These are phyloP conservation scores for Odiellus spinosus DNA, from an alignment of 2,888 invertebrate genomes.

Conservation along the genomic window DNA sequence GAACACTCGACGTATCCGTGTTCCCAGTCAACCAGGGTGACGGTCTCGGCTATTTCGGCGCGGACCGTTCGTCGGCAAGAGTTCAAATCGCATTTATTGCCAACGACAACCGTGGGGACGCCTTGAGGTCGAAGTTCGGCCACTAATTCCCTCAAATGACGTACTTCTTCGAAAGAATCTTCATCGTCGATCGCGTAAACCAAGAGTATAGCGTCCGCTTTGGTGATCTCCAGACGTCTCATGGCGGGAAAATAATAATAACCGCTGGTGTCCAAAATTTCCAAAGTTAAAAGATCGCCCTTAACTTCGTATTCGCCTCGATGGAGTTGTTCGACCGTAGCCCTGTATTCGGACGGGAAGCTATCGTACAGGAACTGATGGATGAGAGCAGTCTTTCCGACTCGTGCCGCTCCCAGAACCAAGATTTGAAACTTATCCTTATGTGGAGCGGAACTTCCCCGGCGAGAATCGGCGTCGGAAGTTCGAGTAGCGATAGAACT, in stretches of 20 bases:
- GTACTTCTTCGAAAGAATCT: conserved; percentile 68
- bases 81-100: conserved; percentile 57
- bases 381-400: conserved; percentile 30
- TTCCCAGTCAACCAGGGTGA: conserved; percentile 28
- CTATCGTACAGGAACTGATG: conserved; percentile 28
- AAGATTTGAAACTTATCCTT: too few relatives aligned
- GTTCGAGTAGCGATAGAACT: too few relatives aligned
- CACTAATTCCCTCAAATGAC: conserved; percentile 60
- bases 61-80: conserved; percentile 19
- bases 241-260: conserved; percentile 32
- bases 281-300: conserved; percentile 25
- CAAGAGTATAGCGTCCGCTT: conserved; percentile 53
- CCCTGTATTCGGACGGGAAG: conserved; percentile 25
- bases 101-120: conserved; percentile 64
- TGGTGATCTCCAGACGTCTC: conserved; percentile 23
- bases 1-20: conserved; percentile 18
- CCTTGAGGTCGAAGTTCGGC: conserved; percentile 39
- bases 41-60: conserved; percentile 25
- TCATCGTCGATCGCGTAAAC: conserved; percentile 71
- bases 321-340: conserved; percentile 32
- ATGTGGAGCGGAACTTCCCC: too few relatives aligned
- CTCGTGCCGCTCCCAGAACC: conserved; percentile 28
- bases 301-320: conserved; percentile 27
- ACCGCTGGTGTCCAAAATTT: conserved; percentile 31
- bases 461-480: too few relatives aligned